phyloP scores from a whole-genome alignment of 92 coral and sea anemone species.

The Paragorgia papillata region DNA sequence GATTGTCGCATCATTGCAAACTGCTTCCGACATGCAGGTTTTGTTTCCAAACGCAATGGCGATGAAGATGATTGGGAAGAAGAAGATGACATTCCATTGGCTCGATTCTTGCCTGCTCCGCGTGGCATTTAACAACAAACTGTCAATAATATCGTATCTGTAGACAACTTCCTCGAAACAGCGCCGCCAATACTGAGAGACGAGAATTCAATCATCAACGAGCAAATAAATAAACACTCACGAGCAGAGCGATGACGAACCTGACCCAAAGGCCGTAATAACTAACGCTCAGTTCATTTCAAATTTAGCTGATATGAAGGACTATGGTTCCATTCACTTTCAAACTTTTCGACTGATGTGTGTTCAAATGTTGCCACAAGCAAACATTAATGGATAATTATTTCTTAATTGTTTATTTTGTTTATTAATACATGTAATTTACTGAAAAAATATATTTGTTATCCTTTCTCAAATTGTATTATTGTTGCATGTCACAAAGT shows the following conservation, averaged over 20 bases:
- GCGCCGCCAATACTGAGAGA: constrained; percentile 27
- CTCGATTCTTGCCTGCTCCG: constrained; percentile 10
- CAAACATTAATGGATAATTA: constrained; percentile 16
- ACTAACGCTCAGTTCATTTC: constrained; percentile 12
- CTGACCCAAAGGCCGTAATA: constrained; percentile 8
- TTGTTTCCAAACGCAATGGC: background rate
- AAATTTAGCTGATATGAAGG: constrained; percentile 16
- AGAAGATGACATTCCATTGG: constrained; percentile 26
- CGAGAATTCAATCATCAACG: constrained; percentile 6
- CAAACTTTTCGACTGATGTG: constrained; percentile 21
- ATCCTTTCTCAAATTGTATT: background rate
- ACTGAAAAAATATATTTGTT: background rate
- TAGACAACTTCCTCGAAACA: constrained; percentile 29
- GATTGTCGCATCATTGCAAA: constrained; percentile 18
- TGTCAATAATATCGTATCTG: constrained; percentile 4
- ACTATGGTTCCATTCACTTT: background rate
- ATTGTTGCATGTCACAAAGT: background rate
- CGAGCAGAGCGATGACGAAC: constrained; percentile 5
- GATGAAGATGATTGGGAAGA: constrained; percentile 4
- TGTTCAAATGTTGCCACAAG: no score
- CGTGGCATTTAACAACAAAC: constrained; percentile 7
- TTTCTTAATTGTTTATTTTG: no score
- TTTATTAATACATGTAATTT: background rate
- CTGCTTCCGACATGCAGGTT: constrained; percentile 19
- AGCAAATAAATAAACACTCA: background rate